phyloP scores from a whole-genome alignment of 2,888 invertebrate genomes.

The Pammene fasciana region DNA sequence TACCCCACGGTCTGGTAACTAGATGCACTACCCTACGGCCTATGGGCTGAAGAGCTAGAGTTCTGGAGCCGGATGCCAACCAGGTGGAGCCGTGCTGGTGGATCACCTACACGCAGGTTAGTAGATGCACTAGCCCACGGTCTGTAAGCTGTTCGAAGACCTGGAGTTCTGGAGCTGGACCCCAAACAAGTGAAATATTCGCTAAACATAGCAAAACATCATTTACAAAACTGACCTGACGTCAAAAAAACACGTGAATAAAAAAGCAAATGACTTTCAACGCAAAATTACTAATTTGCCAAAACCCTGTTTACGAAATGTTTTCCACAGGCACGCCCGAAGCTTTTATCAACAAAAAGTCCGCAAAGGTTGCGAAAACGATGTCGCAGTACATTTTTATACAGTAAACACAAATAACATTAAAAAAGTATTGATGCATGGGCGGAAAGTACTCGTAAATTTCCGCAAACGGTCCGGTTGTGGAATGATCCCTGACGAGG shows the following conservation, averaged over 20 bases:
- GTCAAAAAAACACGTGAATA: not conserved
- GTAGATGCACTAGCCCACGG: no score
- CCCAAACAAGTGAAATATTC: no score
- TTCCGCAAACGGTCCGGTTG: no score
- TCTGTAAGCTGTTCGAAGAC: no score
- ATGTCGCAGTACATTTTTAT: not conserved
- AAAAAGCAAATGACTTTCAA: conserved; percentile 22
- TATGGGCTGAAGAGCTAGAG: no score
- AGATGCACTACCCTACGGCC: not conserved
- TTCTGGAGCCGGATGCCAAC: no score
- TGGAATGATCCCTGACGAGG: no score
- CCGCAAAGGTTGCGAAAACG: conserved; percentile 10
- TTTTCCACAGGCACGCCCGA: conserved; percentile 29
- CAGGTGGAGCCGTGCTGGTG: no score
- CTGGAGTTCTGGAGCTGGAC: no score
- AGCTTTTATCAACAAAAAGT: conserved; percentile 33
- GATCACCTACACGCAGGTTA: no score
- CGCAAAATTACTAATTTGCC: conserved; percentile 32
- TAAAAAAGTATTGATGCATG: no score
- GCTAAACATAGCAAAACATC: not conserved
- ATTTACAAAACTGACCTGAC: not conserved
- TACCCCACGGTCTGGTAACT: not conserved
- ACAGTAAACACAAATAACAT: not conserved
- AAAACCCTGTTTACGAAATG: conserved; percentile 30
- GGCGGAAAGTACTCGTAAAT: no score